Base-by-base conservation (phyloP, 2,113 vertebrate species). In the Cottus gobio region DNA sequence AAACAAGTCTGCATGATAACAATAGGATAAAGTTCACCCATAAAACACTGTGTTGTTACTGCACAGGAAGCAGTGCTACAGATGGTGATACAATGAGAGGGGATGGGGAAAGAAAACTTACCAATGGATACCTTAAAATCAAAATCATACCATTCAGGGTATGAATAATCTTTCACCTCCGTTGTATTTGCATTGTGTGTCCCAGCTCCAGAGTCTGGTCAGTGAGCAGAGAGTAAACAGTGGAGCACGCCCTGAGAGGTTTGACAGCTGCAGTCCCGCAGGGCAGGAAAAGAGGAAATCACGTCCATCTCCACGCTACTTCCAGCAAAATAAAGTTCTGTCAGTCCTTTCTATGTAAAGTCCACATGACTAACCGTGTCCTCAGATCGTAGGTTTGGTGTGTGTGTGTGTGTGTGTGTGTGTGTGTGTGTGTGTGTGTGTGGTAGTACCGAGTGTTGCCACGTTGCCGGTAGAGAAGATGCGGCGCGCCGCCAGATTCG, bases 381-480 rank as follows among this genome's bases (percentile, higher is more conserved):
- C 67, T 48, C 15, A 5, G 30, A n/a, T 22, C 48, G 37, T 36
- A 24, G 13, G 0, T 31, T 34, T 3, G 1, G 34, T 34, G 34
- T 34, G 36, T 9, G 36, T 37, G 36, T 37, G 36, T 37, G 34
- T 34, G 34, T 34, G 34, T 34, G 39, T 42, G 39, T 42, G 12
- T 42, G 39, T 42, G 39, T 42, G 44, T 48, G 44, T 16, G 44
- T 20, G 46, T 18, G 46, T 44, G 42, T 13, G 42, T 44, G 42
- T 44, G 20, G 48, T 20, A 12, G 44, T 6, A n/a, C 5, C 60
- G 37, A 57, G 31, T 50, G 10, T 4, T 91, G 90, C 91, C 91
- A 91, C 90, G 91, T 92, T 89, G 91, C 71, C 88, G 80, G 81
- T 69, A 60, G 75, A 28, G 57, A 79, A 60, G 90, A 73, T 84